A percentile compares a stretch with the other conserved stretches of the same genome.
Conservation (phyloP, 2,113 vertebrate genomes). For the Hippocampus guttulatus region DNA sequence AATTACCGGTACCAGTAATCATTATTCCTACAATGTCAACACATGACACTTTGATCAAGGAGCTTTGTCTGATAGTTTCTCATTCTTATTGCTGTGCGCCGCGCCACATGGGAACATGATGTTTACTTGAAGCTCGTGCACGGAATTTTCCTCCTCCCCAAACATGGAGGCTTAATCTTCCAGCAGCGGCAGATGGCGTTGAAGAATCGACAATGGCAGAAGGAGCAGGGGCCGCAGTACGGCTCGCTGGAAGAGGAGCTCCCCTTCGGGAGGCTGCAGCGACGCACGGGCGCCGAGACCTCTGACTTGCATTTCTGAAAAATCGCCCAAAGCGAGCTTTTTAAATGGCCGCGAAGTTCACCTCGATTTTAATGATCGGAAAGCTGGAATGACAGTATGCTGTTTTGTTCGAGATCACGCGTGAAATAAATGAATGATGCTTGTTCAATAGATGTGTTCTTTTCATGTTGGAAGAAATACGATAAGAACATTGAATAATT, state of each 20-base stretch:
- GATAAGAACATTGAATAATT: too few species aligned
- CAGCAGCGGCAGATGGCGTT: conserved; percentile 77
- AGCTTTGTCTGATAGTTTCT: too few species aligned
- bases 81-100: background rate
- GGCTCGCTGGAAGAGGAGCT: conserved; percentile 54
- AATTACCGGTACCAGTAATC: too few species aligned
- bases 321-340: background rate
- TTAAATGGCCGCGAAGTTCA: background rate
- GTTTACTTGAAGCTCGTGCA: background rate
- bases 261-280: conserved; percentile 65
- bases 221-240: conserved; percentile 73
- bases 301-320: conserved; percentile 48
- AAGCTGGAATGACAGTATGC: background rate
- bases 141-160: conserved; percentile 54
- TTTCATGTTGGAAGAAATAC: too few species aligned
- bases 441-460: background rate
- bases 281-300: conserved; percentile 18
- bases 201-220: conserved; percentile 75
- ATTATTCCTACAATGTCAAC: too few species aligned
- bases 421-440: background rate
- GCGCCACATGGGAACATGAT: background rate
- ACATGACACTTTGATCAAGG: too few species aligned
- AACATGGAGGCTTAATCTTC: conserved; percentile 61
- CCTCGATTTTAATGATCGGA: background rate
- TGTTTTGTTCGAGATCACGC: background rate